These are phyloP conservation scores for Drosophila algonquin DNA, from an alignment of 2,888 invertebrate species.

Conservation along the genomic window DNA sequence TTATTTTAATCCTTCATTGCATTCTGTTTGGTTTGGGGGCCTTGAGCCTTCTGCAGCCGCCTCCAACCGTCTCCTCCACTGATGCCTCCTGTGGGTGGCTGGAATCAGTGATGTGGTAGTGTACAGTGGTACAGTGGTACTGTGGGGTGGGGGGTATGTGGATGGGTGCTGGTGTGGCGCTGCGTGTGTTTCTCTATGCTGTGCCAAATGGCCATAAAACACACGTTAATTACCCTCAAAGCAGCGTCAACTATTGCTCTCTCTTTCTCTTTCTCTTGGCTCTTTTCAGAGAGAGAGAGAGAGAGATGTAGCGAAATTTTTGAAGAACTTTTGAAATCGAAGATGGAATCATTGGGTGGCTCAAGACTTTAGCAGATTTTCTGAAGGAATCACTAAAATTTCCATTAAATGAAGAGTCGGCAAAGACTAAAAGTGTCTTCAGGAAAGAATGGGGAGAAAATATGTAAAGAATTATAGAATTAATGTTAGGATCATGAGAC, in stretches of 20 bases:
- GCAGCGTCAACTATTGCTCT: conserved; percentile 34
- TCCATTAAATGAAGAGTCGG: no score
- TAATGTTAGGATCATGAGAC: no score
- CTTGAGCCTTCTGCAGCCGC: conserved; percentile 18
- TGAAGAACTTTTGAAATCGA: not conserved
- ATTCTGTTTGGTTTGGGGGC: conserved; percentile 50
- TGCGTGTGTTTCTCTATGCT: conserved; percentile 48
- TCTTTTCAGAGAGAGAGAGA: not conserved
- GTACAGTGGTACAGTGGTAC: not conserved
- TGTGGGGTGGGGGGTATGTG: conserved; percentile 4
- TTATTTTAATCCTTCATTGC: conserved; percentile 82
- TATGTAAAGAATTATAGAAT: no score
- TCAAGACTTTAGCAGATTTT: no score
- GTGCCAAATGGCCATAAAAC: conserved; percentile 70
- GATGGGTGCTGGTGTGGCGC: conserved; percentile 10
- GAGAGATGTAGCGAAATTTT: not conserved
- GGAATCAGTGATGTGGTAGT: conserved; percentile 1
- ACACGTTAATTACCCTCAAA: conserved; percentile 78
- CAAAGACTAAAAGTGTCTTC: no score
- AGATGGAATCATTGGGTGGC: not conserved
- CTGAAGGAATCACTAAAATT: no score
- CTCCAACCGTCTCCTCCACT: not conserved
- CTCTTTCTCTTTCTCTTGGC: not conserved
- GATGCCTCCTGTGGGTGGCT: not conserved
- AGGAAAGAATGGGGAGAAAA: no score